Base-by-base conservation (phyloP, 2,797 vertebrate genomes). In the Iguana delicatissima region DNA sequence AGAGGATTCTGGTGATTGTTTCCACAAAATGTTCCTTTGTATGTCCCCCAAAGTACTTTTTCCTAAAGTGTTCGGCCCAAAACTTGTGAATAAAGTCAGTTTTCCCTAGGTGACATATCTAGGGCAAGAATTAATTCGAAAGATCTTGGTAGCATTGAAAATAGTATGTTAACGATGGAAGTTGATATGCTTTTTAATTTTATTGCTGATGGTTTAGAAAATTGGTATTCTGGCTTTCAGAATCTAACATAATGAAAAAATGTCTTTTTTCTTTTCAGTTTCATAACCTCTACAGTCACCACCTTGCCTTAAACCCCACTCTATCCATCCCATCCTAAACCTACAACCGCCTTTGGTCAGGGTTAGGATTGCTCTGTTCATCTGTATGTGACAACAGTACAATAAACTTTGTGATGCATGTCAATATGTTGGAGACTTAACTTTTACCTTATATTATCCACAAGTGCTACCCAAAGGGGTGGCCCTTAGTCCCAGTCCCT, bases 41-140 rank as follows among this genome's bases (percentile, higher is more conserved):
- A 24, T 1, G 29, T 83, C 6, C 20, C 1, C 42, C 84, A 46
- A 18, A 46, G 14, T 24, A 76, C 8, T 50, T 73, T 67, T 14
- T 0, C 46, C 12, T 14, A 46, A 69, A 73, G 4, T 0, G 0
- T 20, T 0, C 1, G 0, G 1, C 46, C 38, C 80, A 83, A 94
- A 38, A 29, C 10, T n/a, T 13, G 9, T 79, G 67, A 83, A 69
- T 52, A 94, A 93, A 89, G 10, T 2, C 13, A 80, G 86, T 4
- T 46, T 91, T 22, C 3, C 32, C 46, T 13, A 2, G 57, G 6
- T 87, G 90, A 90, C 67, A 89, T 9, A 86, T 92, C 73, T 91
- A 93, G 90, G 90, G 62, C 87, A 93, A 84, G 92, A 96, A 95
- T 94, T 88, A 1, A 14, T 84, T 74, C 74, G n/a, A 80, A 85